Conservation (phyloP, 2,888 invertebrate species). For the Deilephila porcellus region DNA sequence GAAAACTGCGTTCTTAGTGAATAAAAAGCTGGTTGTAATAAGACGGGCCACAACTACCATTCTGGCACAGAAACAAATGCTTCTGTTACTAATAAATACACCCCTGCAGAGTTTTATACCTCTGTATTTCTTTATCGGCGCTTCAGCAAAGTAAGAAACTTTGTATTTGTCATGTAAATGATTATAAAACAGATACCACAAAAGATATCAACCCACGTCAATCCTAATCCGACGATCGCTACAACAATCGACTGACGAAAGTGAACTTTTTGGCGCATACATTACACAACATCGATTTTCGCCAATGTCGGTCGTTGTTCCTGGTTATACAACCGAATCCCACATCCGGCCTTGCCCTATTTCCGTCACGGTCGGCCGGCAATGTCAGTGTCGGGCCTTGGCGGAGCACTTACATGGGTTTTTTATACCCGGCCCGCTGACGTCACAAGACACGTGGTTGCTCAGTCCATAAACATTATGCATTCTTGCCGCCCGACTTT, state of each 20-base stretch:
- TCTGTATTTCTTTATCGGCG: no score
- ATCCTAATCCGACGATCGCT: no score
- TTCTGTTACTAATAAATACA: no score
- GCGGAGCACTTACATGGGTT: conserved; percentile 31
- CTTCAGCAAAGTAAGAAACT: background rate
- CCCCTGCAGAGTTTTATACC: no score
- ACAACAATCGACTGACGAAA: conserved; percentile 1
- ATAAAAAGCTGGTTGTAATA: no score
- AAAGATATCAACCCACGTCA: no score
- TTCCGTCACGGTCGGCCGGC: conserved; percentile 56
- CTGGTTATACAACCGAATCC: conserved; percentile 41
- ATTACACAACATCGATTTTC: conserved; percentile 24
- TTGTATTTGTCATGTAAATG: background rate
- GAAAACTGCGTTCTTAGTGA: no score
- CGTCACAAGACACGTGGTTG: conserved; percentile 26
- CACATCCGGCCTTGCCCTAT: conserved; percentile 60
- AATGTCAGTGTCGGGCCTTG: conserved; percentile 59
- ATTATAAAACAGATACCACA: background rate
- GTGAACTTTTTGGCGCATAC: conserved; percentile 13
- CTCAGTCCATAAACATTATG: background rate
- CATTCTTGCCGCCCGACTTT: background rate
- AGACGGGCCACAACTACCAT: no score
- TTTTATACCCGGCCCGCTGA: conserved; percentile 23
- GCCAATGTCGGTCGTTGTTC: conserved; percentile 40
- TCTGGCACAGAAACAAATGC: no score